These are phyloP conservation scores for Escarpia spicata DNA, from an alignment of 2,888 invertebrate genomes.

Conservation along the genomic window DNA sequence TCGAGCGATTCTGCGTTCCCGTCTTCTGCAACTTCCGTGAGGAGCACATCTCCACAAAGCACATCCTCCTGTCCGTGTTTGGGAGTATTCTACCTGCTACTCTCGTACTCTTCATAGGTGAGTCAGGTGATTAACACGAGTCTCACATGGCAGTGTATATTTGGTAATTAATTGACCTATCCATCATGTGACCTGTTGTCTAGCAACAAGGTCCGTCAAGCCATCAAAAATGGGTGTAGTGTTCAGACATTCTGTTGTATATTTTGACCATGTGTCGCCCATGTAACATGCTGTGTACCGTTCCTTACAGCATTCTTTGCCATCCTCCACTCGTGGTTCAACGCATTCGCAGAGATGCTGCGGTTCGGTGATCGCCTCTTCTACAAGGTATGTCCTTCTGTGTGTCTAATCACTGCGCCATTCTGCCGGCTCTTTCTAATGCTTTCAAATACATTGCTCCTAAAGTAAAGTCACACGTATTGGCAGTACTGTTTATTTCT, in stretches of 20 bases:
- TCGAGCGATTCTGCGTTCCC: slow-evolving; percentile 80
- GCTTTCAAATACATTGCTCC: neutral
- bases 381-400: slow-evolving; percentile 69
- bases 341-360: slow-evolving; percentile 88
- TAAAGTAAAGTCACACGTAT: neutral
- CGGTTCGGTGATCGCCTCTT: slow-evolving; percentile 87
- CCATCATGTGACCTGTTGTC: neutral
- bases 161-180: neutral
- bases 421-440: neutral
- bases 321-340: slow-evolving; percentile 89
- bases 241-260: too few relatives aligned
- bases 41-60: slow-evolving; percentile 61
- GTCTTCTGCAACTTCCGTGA: slow-evolving; percentile 69
- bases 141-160: neutral
- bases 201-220: too few relatives aligned
- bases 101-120: slow-evolving; percentile 62
- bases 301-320: slow-evolving; percentile 78
- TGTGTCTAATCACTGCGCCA: neutral
- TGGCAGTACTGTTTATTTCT: neutral
- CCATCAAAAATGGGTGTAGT: too few relatives aligned
- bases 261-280: too few relatives aligned
- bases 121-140: slow-evolving; percentile 29
- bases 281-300: neutral
- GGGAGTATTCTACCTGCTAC: slow-evolving; percentile 80
- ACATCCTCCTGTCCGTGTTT: slow-evolving; percentile 72